Conservation (phyloP, 2,888 invertebrate species). For the Tachystola acroxantha region DNA sequence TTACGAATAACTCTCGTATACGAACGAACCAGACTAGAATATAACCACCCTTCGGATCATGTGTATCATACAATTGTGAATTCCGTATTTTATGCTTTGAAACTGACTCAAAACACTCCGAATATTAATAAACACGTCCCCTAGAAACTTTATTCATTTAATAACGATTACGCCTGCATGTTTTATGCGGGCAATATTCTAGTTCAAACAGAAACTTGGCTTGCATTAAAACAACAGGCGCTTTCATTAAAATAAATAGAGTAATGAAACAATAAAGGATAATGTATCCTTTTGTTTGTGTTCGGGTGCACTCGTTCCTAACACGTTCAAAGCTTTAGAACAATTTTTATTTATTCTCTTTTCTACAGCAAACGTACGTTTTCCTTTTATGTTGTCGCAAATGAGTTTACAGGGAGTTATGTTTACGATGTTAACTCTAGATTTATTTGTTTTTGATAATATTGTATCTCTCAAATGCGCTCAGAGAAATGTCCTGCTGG, state of each 20-base stretch:
- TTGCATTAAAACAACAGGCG: constrained; percentile 22
- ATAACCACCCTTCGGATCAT: too few relatives aligned
- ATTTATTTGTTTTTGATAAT: too few relatives aligned
- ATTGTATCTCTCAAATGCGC: too few relatives aligned
- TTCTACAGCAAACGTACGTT: constrained; percentile 19
- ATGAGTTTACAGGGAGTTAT: constrained; percentile 21
- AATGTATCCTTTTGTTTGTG: constrained; percentile 16
- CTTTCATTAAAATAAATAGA: constrained; percentile 10
- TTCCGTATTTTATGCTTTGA: too few relatives aligned
- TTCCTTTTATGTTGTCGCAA: constrained; percentile 20
- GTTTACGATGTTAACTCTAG: too few relatives aligned
- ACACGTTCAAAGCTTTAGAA: constrained; percentile 25
- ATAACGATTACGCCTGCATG: constrained; percentile 16
- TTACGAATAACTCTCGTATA: too few relatives aligned
- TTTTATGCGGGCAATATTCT: constrained; percentile 20
- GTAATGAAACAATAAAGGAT: constrained; percentile 1
- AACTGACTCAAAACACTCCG: too few relatives aligned
- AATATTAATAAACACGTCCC: too few relatives aligned
- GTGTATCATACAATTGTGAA: too few relatives aligned
- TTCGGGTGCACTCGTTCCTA: constrained; percentile 21
- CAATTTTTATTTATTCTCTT: constrained; percentile 28
- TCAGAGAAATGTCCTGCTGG: too few relatives aligned
- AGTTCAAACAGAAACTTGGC: constrained; percentile 1
- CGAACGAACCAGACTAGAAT: too few relatives aligned
- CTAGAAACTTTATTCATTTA: too few relatives aligned